These are phyloP conservation scores for Acanthiza pusilla DNA, from an alignment of 2,797 vertebrate genomes.

Conservation along the genomic window DNA sequence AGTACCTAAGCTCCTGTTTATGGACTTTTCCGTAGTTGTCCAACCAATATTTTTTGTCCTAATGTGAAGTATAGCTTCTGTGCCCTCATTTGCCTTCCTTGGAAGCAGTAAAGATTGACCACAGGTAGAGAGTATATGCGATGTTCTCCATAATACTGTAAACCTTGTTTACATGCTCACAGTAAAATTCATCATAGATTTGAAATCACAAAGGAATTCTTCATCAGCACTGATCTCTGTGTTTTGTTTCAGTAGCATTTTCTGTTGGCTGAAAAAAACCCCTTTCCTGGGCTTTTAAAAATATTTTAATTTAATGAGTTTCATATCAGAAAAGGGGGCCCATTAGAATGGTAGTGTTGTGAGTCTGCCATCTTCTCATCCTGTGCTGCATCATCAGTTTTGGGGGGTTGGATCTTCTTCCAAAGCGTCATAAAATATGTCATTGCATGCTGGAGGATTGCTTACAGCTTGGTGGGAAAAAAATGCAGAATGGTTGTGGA, in stretches of 20 bases:
- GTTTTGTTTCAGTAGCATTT: neutral
- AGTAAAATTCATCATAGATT: neutral
- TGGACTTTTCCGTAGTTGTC: neutral
- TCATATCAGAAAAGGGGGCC: neutral
- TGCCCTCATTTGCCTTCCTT: neutral
- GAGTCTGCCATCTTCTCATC: neutral
- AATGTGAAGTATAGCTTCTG: neutral
- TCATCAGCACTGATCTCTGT: fast-evolving
- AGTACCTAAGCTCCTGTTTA: neutral
- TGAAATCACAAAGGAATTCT: neutral
- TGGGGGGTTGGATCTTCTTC: neutral
- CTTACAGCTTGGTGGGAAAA: neutral
- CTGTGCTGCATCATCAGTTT: neutral
- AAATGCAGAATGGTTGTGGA: neutral
- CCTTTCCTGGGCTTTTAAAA: neutral
- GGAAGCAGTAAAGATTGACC: neutral
- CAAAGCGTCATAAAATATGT: neutral
- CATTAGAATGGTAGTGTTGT: neutral
- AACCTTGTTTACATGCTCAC: neutral
- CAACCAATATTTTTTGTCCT: neutral
- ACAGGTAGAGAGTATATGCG: neutral
- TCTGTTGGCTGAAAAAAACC: neutral
- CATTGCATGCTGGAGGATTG: neutral
- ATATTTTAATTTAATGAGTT: neutral
- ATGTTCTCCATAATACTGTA: neutral